Conservation (phyloP, 1,140 invertebrate species). For the Harpegnathos saltator region DNA sequence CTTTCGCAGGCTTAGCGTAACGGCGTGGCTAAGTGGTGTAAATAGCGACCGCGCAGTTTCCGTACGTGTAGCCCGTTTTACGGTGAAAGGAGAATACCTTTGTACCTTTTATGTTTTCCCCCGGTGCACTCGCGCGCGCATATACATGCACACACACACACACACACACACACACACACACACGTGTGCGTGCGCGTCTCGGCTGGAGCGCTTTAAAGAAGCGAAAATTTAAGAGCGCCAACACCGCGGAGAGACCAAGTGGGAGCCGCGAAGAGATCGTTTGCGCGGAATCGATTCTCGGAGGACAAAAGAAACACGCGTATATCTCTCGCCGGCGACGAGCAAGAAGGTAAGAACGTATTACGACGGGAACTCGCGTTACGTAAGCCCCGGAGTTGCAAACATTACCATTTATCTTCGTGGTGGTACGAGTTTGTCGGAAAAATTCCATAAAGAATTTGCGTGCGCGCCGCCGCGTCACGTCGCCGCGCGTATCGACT, state of each 20-base stretch:
- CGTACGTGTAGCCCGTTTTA: conserved; percentile 55
- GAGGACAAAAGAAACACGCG: conserved; percentile 38
- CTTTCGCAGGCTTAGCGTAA: conserved; percentile 52
- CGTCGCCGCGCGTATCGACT: neutral
- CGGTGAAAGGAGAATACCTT: conserved; percentile 73
- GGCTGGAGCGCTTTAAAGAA: conserved; percentile 47
- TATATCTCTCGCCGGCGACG: conserved; percentile 28
- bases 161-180: too few species aligned
- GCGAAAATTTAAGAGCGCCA: conserved; percentile 65
- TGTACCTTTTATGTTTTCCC: conserved; percentile 67
- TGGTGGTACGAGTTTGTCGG: neutral
- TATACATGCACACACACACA: too few species aligned
- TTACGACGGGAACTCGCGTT: conserved; percentile 28
- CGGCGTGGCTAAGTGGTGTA: conserved; percentile 66
- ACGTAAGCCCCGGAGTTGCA: conserved; percentile 21
- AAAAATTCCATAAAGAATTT: conserved; percentile 10
- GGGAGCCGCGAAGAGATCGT: conserved; percentile 46
- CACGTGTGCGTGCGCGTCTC: conserved; percentile 20
- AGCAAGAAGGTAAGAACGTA: conserved; percentile 19
- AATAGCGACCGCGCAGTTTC: conserved; percentile 61
- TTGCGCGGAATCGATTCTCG: conserved; percentile 64
- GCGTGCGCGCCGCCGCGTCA: neutral
- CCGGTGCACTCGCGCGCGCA: too few species aligned
- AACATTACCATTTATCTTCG: conserved; percentile 42
- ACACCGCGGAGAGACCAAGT: conserved; percentile 2